Conservation (phyloP, 2,888 invertebrate genomes). For the Andrena fulva region DNA sequence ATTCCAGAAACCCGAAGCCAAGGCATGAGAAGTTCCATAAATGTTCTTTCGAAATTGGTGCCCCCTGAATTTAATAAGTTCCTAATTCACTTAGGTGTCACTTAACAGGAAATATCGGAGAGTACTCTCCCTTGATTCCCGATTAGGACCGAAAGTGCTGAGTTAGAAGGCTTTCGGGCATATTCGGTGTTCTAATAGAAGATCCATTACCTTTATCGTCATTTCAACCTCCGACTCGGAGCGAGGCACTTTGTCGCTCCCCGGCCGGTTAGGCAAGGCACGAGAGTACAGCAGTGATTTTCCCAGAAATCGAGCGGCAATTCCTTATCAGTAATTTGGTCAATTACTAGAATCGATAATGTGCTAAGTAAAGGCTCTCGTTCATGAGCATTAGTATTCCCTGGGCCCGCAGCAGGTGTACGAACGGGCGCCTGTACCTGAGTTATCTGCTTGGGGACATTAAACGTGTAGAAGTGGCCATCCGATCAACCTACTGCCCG, state of each 20-base stretch:
- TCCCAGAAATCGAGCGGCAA: slow-evolving; percentile 59
- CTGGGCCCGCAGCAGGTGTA: slow-evolving; percentile 54
- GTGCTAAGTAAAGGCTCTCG: slow-evolving; percentile 64
- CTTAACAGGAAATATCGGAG: slow-evolving; percentile 45
- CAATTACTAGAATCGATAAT: slow-evolving; percentile 74
- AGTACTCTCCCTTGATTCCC: slow-evolving; percentile 34
- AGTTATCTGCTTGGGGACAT: slow-evolving; percentile 54
- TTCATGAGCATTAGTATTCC: slow-evolving; percentile 50
- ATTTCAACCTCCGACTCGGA: slow-evolving; percentile 62
- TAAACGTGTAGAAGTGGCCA: slow-evolving; percentile 47
- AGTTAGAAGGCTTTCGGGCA: slow-evolving; percentile 27
- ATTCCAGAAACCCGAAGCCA: background rate
- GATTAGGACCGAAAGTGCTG: slow-evolving; percentile 52
- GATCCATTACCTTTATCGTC: slow-evolving; percentile 82
- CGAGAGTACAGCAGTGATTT: slow-evolving; percentile 56
- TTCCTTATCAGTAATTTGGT: slow-evolving; percentile 76
- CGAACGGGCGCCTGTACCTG: slow-evolving; percentile 8
- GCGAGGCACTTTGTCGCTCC: slow-evolving; percentile 54
- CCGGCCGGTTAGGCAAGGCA: slow-evolving; percentile 15
- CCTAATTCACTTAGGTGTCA: slow-evolving; percentile 53
- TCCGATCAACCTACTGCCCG: slow-evolving; percentile 34
- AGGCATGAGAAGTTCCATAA: background rate
- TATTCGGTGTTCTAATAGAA: slow-evolving; percentile 73
- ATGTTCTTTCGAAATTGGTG: slow-evolving; percentile 43
- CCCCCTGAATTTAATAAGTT: slow-evolving; percentile 54